phyloP scores from a whole-genome alignment of 2,888 invertebrate genomes.

The Cryptocephalus moraei region DNA sequence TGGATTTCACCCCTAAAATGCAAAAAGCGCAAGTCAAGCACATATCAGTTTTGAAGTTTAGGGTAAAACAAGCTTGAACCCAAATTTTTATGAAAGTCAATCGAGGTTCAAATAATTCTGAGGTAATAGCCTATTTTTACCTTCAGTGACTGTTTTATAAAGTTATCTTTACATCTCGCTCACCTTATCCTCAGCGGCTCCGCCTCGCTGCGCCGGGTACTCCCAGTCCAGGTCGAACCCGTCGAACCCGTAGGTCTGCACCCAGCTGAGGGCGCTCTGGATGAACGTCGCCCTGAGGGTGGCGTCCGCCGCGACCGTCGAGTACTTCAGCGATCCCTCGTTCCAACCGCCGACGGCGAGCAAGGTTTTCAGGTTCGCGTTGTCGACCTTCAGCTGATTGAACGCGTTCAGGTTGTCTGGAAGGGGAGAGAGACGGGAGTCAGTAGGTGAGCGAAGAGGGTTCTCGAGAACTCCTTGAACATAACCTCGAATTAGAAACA shows the following conservation, averaged over 20 bases:
- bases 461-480: no score
- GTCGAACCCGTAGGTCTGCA: conserved; percentile 50
- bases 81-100: conserved; percentile 34
- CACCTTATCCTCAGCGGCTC: conserved; percentile 19
- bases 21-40: no score
- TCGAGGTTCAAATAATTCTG: no score
- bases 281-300: conserved; percentile 43
- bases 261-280: conserved; percentile 40
- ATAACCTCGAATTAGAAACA: no score
- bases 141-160: no score
- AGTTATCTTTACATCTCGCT: conserved; percentile 18
- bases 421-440: conserved; percentile 14
- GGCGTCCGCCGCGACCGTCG: conserved; percentile 38
- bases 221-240: conserved; percentile 67
- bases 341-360: conserved; percentile 61
- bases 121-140: no score
- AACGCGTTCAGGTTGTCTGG: conserved; percentile 44
- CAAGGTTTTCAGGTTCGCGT: conserved; percentile 45
- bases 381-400: conserved; percentile 42
- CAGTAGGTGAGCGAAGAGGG: no score
- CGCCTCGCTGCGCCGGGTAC: conserved; percentile 36
- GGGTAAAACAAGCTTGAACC: no score
- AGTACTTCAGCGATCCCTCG: conserved; percentile 38
- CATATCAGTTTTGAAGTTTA: no score
- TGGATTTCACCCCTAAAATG: no score